phyloP scores from a whole-genome alignment of 1,140 invertebrate genomes.

The Luehdorfia chinensis region DNA sequence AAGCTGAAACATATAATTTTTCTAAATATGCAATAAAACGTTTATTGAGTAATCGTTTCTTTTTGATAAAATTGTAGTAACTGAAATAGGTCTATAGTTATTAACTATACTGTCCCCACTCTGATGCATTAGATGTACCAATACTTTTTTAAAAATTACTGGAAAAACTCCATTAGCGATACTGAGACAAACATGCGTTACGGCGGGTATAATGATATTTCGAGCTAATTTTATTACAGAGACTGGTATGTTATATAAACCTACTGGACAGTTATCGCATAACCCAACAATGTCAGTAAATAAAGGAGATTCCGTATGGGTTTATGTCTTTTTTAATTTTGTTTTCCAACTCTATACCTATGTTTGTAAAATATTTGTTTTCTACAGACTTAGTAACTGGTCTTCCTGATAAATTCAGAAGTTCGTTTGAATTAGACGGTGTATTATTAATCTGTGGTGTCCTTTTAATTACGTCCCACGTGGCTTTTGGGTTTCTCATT shows the following conservation, averaged over 20 bases:
- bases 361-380: constrained; percentile 20
- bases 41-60: no score
- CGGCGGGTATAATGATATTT: constrained; percentile 8
- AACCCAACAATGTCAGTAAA: constrained; percentile 18
- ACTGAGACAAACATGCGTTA: constrained; percentile 16
- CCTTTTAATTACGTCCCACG: no score
- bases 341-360: no score
- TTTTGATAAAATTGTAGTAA: constrained; percentile 6
- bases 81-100: no score
- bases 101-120: constrained; percentile 15
- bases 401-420: background rate
- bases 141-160: constrained; percentile 13
- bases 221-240: no score
- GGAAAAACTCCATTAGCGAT: no score
- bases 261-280: constrained; percentile 19
- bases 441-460: constrained; percentile 11
- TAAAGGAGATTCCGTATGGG: constrained; percentile 16
- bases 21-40: no score
- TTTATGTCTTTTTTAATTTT: no score
- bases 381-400: background rate
- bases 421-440: no score
- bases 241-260: constrained; percentile 23
- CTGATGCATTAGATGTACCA: constrained; percentile 18
- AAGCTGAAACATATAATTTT: no score
- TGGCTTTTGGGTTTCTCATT: constrained; percentile 17